Evolutionary conservation across 2,797 vertebrate genomes (phyloP).

Genomic region (Premnoplex brunnescens): DNA sequence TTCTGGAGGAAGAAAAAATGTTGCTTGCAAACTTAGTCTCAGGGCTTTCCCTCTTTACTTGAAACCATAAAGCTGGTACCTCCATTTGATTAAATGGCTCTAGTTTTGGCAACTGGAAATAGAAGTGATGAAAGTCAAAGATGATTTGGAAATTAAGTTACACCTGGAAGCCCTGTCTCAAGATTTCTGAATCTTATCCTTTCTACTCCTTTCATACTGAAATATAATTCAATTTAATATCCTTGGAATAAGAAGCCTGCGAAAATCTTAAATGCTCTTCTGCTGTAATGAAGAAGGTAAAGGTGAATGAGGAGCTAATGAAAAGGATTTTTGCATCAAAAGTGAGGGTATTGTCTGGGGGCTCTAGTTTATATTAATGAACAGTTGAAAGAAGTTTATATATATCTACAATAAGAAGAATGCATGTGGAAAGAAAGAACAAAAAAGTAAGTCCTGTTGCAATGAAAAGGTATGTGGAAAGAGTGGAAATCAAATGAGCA

Average conservation of each 20-base stretch:
- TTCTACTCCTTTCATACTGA: not conserved
- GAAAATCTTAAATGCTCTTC: not conserved
- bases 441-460: slow-evolving; percentile 4
- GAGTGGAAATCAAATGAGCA: not conserved
- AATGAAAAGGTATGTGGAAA: not conserved
- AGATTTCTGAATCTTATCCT: not conserved
- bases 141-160: not conserved
- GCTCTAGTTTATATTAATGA: not conserved
- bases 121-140: not conserved
- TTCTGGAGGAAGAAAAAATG: not conserved
- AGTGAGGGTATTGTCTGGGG: not conserved
- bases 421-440: not conserved
- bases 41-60: not conserved
- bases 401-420: not conserved
- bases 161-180: not conserved
- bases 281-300: not conserved
- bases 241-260: not conserved
- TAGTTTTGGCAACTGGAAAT: not conserved
- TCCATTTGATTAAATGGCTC: not conserved
- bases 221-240: not conserved
- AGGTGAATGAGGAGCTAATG: not conserved
- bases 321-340: not conserved
- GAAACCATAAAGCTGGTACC: not conserved
- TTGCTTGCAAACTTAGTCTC: not conserved
- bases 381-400: not conserved